Conservation (phyloP, 2,797 vertebrate species). For the Intellagama lesueurii region DNA sequence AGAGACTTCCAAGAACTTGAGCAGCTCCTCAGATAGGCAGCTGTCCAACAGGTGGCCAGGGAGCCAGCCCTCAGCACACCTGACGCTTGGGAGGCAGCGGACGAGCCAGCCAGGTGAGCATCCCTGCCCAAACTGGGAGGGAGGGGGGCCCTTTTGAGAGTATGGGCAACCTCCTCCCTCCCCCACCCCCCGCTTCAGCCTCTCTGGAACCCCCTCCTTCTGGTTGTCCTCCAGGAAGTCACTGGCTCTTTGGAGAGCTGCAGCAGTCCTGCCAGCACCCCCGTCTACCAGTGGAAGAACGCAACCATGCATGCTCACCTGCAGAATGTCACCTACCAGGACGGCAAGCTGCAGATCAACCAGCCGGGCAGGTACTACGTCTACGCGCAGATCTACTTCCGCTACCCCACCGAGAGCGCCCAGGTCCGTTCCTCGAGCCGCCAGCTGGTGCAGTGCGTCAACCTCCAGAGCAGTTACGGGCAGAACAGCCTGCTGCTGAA, state of each 20-base stretch:
- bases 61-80: slow-evolving; percentile 85
- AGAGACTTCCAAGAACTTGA: slow-evolving; percentile 43
- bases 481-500: slow-evolving; percentile 89
- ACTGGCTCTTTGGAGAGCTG: slow-evolving; percentile 69
- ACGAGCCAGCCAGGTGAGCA: slow-evolving; percentile 61
- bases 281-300: slow-evolving; percentile 85
- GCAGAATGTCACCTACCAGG: slow-evolving; percentile 87
- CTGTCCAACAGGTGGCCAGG: slow-evolving; percentile 67
- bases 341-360: slow-evolving; percentile 84
- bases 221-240: slow-evolving; percentile 29
- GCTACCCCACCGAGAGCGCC: slow-evolving; percentile 76
- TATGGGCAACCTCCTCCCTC: too few relatives aligned
- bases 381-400: slow-evolving; percentile 91
- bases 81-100: slow-evolving; percentile 82
- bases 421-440: slow-evolving; percentile 77
- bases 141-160: accelerated
- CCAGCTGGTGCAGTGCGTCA: slow-evolving; percentile 90
- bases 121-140: too few relatives aligned
- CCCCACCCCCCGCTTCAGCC: too few relatives aligned
- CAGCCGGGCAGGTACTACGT: slow-evolving; percentile 91
- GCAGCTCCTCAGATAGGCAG: slow-evolving; percentile 73
- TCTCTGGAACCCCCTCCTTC: background rate
- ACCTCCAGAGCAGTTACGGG: slow-evolving; percentile 86
- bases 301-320: slow-evolving; percentile 86
- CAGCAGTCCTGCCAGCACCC: slow-evolving; percentile 90